Base-by-base conservation (phyloP, 1,140 invertebrate genomes). In the Aphaenogaster rudis region DNA sequence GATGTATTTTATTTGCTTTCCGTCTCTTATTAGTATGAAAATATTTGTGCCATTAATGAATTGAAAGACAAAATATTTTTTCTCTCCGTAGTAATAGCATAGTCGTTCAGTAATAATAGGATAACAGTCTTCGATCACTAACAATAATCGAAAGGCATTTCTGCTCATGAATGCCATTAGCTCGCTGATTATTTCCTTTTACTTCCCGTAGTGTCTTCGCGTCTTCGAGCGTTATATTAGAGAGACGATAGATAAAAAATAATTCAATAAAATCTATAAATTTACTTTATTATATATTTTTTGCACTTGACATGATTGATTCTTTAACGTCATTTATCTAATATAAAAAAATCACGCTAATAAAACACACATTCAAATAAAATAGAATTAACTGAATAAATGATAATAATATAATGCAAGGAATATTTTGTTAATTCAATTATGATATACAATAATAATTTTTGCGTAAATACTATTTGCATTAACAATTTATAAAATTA, bases 11-110 rank as follows among this genome's bases (percentile, higher is more conserved):
- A 28, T 28, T 28, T 28, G 2, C 9, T 9, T 54, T 39, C 13
- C 50, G 3, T 13, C 6, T 11, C 8, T 39, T 66, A 9, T 21
- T 15, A 17, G 28, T 80, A 21, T 5, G 1, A 81, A 81, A 81
- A 81, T 81, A 81, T 81, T 81, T 71, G 39, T 57, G 17, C 11
- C 39, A 59, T 21, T 59, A 72, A 72, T 59, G 17, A 82, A 42
- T 72, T 6, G 9, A 39, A 13, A n/a, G 52, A 21, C 5, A 45
- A 71, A 82, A 82, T 42, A 33, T 57, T 69, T 80, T 82, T 72
- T 72, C 50, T 33, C 59, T 39, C 11, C 1, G 36, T 6, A 1
- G 28, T 72, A 45, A 82, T 36, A 59, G 1, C 52, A 54, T 2
- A 28, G 9, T 82, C 52, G 6, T 45, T 67, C 42, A 28, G 28